Conservation (phyloP, 2,888 invertebrate species). For the Ormyrus nitidulus region DNA sequence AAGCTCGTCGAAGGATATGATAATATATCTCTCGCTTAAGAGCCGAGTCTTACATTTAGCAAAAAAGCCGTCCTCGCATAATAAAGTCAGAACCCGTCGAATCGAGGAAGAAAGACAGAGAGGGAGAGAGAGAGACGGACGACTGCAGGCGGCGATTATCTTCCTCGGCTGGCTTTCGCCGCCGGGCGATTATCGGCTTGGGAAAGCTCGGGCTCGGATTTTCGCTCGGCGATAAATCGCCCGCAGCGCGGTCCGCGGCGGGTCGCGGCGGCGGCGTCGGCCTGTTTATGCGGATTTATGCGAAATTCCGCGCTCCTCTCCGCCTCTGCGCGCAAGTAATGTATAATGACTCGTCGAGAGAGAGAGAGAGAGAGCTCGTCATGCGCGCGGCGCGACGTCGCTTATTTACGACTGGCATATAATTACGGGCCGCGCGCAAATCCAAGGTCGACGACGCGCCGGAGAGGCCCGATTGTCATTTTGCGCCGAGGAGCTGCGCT, state of each 20-base stretch:
- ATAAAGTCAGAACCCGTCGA: neutral
- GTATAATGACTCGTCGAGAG: constrained; percentile 14
- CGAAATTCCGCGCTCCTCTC: neutral
- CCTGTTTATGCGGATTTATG: constrained; percentile 37
- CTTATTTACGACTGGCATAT: constrained; percentile 55
- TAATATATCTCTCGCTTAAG: no score
- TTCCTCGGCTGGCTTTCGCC: constrained; percentile 3
- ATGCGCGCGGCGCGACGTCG: constrained; percentile 40
- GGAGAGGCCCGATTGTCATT: constrained; percentile 44
- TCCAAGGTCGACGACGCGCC: constrained; percentile 53
- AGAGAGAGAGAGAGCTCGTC: constrained; percentile 18
- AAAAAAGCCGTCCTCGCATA: no score
- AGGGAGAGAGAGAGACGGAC: no score
- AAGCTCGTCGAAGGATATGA: no score
- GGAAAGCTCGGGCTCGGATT: constrained; percentile 49
- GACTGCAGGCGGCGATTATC: neutral
- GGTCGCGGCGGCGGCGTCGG: neutral
- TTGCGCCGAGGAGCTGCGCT: neutral
- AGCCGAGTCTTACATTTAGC: no score
- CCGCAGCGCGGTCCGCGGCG: constrained; percentile 10
- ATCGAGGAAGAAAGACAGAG: neutral
- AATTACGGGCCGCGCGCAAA: constrained; percentile 47
- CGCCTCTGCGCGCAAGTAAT: constrained; percentile 5
- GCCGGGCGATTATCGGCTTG: constrained; percentile 19
- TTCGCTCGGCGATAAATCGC: constrained; percentile 51